Evolutionary conservation across 2,888 invertebrate species (phyloP).

Genomic region (Volucella inflata): DNA sequence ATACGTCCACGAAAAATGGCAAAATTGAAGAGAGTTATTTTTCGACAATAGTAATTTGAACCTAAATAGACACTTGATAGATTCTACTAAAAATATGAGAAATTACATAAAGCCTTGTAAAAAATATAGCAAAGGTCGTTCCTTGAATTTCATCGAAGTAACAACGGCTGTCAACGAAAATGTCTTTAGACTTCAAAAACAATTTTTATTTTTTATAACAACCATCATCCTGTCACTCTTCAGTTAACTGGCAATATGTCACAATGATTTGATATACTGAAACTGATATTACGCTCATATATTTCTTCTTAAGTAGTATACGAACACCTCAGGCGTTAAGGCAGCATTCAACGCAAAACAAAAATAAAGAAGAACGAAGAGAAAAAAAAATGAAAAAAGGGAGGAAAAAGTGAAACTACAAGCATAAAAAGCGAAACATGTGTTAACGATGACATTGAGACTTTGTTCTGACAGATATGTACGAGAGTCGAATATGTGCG

Average conservation of each 20-base stretch:
- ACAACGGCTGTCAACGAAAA: no score
- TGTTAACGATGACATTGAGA: constrained; percentile 56
- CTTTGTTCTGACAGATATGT: constrained; percentile 26
- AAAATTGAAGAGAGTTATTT: no score
- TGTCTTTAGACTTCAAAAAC: background rate
- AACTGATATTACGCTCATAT: background rate
- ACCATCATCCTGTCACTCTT: background rate
- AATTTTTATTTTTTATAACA: background rate
- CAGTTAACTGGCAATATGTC: constrained; percentile 28
- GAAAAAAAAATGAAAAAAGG: background rate
- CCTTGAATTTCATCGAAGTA: no score
- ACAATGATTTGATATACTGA: constrained; percentile 20
- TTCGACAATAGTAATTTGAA: no score
- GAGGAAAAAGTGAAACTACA: constrained; percentile 19
- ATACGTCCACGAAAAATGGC: no score
- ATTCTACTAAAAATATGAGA: no score
- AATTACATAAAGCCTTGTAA: no score
- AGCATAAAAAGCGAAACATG: constrained; percentile 9
- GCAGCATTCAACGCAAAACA: constrained; percentile 22
- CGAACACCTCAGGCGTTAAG: constrained; percentile 36
- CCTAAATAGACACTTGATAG: no score
- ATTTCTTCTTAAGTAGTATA: constrained; percentile 2
- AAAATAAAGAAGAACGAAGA: background rate
- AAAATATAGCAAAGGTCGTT: no score
- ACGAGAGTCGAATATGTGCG: background rate